phyloP scores from a whole-genome alignment of 2,797 vertebrate genomes.

The Gadopsis bispinosus region DNA sequence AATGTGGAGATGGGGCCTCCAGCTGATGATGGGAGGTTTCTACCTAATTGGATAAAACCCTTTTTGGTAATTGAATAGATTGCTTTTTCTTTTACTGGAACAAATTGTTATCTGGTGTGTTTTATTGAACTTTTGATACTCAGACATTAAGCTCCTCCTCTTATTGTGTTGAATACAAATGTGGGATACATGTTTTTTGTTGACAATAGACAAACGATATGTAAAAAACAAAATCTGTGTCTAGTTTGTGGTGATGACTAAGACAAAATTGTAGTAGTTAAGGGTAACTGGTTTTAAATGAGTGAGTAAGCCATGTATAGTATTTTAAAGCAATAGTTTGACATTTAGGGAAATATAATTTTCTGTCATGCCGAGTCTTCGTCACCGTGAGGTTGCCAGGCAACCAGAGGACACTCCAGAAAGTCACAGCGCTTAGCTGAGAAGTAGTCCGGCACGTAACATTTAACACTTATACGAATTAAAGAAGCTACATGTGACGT shows the following conservation, averaged over 20 bases:
- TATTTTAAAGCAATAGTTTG: background rate
- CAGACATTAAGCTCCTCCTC: background rate
- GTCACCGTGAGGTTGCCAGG: background rate
- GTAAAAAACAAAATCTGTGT: background rate
- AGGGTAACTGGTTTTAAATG: background rate
- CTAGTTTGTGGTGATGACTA: background rate
- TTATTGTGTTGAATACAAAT: background rate
- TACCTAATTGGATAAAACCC: background rate
- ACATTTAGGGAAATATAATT: background rate
- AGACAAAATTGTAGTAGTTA: background rate
- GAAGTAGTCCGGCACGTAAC: background rate
- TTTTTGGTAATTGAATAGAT: background rate
- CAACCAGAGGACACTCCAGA: background rate
- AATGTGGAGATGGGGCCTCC: background rate
- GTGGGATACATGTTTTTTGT: background rate
- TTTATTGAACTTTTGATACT: constrained; percentile 8
- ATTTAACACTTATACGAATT: background rate
- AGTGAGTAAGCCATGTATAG: background rate
- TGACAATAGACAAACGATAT: background rate
- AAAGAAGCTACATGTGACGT: background rate
- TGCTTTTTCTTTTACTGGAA: background rate
- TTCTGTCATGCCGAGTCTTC: background rate
- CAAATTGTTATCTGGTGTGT: constrained; percentile 5
- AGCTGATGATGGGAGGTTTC: background rate
- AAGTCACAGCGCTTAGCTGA: background rate